phyloP scores from a whole-genome alignment of 2,113 vertebrate species.

The Accipiter cooperii region DNA sequence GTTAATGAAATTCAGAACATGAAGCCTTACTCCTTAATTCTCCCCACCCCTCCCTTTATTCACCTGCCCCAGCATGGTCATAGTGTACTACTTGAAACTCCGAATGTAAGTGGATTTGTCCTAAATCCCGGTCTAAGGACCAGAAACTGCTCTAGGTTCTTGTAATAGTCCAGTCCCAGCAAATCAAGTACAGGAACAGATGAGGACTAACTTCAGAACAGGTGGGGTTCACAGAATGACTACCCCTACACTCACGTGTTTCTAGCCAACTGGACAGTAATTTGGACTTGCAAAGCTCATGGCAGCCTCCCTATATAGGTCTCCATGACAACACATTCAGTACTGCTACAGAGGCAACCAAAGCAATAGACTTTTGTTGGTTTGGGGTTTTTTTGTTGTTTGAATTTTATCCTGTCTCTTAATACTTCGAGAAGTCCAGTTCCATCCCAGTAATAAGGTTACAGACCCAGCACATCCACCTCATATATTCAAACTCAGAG shows the following conservation, averaged over 20 bases:
- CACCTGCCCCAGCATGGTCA: background rate
- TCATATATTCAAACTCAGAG: background rate
- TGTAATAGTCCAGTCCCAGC: background rate
- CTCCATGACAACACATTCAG: background rate
- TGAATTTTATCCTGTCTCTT: background rate
- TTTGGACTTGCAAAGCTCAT: background rate
- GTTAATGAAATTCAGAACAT: background rate
- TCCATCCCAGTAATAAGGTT: background rate
- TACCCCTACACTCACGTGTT: background rate
- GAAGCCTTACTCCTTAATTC: background rate
- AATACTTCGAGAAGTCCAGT: background rate
- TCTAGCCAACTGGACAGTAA: background rate
- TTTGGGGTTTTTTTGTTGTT: background rate
- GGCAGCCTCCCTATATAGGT: background rate
- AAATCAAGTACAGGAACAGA: background rate
- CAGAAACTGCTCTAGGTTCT: background rate
- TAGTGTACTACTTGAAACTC: background rate
- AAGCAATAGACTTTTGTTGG: background rate
- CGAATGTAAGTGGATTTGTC: background rate
- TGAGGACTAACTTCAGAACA: background rate
- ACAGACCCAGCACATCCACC: background rate
- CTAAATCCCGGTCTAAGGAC: background rate
- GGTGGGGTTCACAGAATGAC: background rate
- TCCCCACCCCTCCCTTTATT: background rate
- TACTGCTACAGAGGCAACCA: background rate